These are phyloP conservation scores for Drosophila antonietae DNA, from an alignment of 2,888 invertebrate species.

Conservation along the genomic window DNA sequence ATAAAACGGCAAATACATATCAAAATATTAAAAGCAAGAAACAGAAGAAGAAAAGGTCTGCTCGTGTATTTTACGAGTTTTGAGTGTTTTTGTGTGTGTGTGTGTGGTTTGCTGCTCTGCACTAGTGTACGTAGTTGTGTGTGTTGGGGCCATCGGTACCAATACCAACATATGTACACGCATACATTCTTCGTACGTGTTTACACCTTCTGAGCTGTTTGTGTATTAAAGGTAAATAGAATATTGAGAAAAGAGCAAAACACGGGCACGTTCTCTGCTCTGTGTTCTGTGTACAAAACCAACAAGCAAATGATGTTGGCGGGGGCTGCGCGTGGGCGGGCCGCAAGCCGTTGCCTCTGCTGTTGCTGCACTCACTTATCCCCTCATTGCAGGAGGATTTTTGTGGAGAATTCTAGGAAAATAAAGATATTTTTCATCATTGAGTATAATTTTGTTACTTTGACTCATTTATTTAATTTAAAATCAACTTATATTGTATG, in stretches of 20 bases:
- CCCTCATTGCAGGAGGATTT: slow-evolving; percentile 17
- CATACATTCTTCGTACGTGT: slow-evolving; percentile 47
- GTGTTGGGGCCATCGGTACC: slow-evolving; percentile 37
- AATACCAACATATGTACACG: slow-evolving; percentile 44
- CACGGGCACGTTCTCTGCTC: slow-evolving; percentile 46
- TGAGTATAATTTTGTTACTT: slow-evolving; percentile 2
- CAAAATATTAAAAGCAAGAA: slow-evolving; percentile 68
- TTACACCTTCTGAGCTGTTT: slow-evolving; percentile 68
- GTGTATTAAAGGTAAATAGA: slow-evolving; percentile 71
- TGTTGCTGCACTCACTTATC: slow-evolving; percentile 37
- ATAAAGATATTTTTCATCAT: slow-evolving; percentile 1
- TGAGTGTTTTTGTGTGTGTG: slow-evolving; percentile 12
- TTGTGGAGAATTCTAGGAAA: slow-evolving; percentile 43
- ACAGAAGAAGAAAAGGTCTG: slow-evolving; percentile 42
- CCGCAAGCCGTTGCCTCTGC: slow-evolving; percentile 10
- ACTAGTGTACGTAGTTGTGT: slow-evolving; percentile 29
- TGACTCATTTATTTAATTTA: slow-evolving; percentile 4
- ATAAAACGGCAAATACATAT: slow-evolving; percentile 78
- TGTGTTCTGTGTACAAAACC: slow-evolving; percentile 35
- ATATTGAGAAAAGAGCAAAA: slow-evolving; percentile 60
- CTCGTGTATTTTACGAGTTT: slow-evolving; percentile 20
- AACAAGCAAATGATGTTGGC: slow-evolving; percentile 46
- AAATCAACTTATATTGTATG: slow-evolving; percentile 3
- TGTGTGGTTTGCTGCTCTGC: slow-evolving; percentile 26
- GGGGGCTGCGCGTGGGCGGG: slow-evolving; percentile 48